Conservation (phyloP, 1,140 invertebrate species). For the Pseudoatta argentina region DNA sequence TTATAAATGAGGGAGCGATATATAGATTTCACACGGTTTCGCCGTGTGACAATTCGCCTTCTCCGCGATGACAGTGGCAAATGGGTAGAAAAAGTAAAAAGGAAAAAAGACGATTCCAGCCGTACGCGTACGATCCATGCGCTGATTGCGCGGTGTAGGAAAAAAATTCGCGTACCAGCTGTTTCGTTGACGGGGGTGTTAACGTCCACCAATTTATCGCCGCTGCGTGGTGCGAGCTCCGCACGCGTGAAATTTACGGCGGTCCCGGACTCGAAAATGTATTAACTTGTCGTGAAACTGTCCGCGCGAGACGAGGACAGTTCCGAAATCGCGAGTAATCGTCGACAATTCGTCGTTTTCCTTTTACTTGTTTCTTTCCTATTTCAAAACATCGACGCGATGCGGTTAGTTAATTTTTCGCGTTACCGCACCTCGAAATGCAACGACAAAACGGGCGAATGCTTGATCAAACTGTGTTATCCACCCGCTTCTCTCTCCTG, state of each 20-base stretch:
- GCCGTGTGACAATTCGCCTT: not conserved
- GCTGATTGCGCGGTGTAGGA: constrained; percentile 66
- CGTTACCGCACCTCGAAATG: constrained; percentile 32
- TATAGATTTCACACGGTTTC: constrained; percentile 4
- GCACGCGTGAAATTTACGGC: constrained; percentile 73
- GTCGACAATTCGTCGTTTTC: not conserved
- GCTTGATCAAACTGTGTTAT: constrained; percentile 31
- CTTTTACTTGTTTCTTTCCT: too few species aligned
- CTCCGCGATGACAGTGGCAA: constrained; percentile 8
- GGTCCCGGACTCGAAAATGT: constrained; percentile 70
- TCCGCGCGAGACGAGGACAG: constrained; percentile 44
- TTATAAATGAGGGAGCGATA: too few species aligned
- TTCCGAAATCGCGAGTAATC: constrained; percentile 46
- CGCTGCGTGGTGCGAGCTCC: constrained; percentile 34
- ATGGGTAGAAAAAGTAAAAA: not conserved
- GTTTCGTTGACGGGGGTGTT: constrained; percentile 70
- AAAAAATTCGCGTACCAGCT: constrained; percentile 66
- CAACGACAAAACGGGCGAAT: constrained; percentile 24
- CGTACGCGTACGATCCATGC: constrained; percentile 67
- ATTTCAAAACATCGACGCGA: not conserved
- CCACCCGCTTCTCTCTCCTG: not conserved
- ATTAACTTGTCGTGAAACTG: constrained; percentile 76
- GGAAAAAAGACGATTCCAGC: not conserved
- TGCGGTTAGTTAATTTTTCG: constrained; percentile 50
- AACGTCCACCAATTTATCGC: constrained; percentile 76